These are phyloP conservation scores for Isurus oxyrinchus DNA, from an alignment of 2,113 vertebrate genomes.

Conservation along the genomic window DNA sequence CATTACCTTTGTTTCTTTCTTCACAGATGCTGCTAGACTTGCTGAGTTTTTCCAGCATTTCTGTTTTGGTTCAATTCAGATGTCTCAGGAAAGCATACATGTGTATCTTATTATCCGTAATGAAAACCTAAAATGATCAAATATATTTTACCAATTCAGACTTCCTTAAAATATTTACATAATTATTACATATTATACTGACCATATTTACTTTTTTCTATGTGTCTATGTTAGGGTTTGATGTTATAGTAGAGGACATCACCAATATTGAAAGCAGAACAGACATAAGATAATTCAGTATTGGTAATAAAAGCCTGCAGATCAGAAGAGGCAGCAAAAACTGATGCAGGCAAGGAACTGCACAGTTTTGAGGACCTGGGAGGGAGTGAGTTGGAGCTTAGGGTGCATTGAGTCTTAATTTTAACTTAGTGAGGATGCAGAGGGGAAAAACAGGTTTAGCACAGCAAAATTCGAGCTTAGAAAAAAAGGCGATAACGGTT, in stretches of 20 bases:
- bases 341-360: background rate
- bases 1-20: too few species aligned
- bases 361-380: background rate
- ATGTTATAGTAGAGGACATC: background rate
- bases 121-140: background rate
- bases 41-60: too few species aligned
- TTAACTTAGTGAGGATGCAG: background rate
- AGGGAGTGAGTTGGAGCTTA: background rate
- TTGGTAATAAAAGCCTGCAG: background rate
- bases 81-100: background rate
- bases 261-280: background rate
- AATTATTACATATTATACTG: background rate
- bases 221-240: background rate
- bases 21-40: too few species aligned
- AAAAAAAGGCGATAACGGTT: background rate
- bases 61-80: too few species aligned
- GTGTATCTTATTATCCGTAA: background rate
- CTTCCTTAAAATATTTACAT: background rate
- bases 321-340: background rate
- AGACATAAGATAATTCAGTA: background rate
- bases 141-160: background rate
- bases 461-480: background rate
- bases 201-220: background rate
- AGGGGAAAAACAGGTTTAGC: background rate
- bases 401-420: background rate